Evolutionary conservation across 2,113 vertebrate genomes (phyloP).

Genomic region (Rana temporaria): DNA sequence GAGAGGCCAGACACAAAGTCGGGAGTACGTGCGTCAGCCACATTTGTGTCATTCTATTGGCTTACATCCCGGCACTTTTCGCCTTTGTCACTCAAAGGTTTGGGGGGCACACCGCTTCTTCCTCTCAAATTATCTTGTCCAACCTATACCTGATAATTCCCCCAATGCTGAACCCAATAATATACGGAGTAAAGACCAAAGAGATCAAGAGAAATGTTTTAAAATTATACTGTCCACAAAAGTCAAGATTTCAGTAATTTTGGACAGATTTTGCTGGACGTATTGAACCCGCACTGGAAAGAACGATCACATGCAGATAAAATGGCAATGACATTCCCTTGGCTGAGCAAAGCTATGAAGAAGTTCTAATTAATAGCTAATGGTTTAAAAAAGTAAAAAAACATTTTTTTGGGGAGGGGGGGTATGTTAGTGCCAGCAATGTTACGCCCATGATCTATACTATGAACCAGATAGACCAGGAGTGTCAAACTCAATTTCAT

Average conservation of each 20-base stretch:
- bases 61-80: constrained; percentile 44
- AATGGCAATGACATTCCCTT: no score
- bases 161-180: constrained; percentile 49
- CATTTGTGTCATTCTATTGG: constrained; percentile 61
- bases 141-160: constrained; percentile 47
- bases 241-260: not conserved
- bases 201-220: constrained; percentile 18
- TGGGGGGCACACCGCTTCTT: not conserved
- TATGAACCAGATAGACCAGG: no score
- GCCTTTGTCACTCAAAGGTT: constrained; percentile 54
- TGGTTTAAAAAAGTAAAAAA: no score
- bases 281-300: no score
- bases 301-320: no score
- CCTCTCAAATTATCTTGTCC: constrained; percentile 26
- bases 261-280: no score
- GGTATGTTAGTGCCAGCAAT: no score
- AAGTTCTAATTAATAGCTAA: no score
- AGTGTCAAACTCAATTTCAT: no score
- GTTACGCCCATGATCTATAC: no score
- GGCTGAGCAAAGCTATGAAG: no score
- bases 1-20: constrained; percentile 48
- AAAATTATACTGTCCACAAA: not conserved
- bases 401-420: no score
- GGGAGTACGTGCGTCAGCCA: constrained; percentile 65
- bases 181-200: constrained; percentile 42